phyloP scores from a whole-genome alignment of 2,888 invertebrate genomes.

The Muschampia plurimacula region DNA sequence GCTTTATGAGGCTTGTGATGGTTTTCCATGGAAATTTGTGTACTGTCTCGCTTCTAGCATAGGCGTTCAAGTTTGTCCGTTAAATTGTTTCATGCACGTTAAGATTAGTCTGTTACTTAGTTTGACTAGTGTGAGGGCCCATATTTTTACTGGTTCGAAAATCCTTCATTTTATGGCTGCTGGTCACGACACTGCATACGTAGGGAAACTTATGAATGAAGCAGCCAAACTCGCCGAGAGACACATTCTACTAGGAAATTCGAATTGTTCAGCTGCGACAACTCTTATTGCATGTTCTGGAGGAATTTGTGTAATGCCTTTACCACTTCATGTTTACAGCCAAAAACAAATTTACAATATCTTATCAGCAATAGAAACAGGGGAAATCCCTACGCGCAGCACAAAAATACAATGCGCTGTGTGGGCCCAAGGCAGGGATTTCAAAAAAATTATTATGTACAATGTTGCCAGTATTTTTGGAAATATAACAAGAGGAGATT shows the following conservation, averaged over 20 bases:
- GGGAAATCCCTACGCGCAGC: conserved; percentile 58
- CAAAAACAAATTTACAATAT: conserved; percentile 64
- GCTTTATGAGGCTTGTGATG: conserved; percentile 61
- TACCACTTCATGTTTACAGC: conserved; percentile 70
- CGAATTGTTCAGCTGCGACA: conserved; percentile 53
- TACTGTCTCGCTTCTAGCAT: conserved; percentile 75
- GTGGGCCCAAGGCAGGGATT: conserved; percentile 76
- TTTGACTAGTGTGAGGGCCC: conserved; percentile 71
- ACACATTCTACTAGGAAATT: conserved; percentile 57
- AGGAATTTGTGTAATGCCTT: conserved; percentile 68
- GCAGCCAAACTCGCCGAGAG: conserved; percentile 66
- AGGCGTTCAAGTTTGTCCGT: conserved; percentile 67
- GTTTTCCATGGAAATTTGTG: conserved; percentile 73
- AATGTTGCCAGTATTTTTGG: conserved; percentile 74
- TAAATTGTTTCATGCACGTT: conserved; percentile 74
- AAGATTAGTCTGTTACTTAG: conserved; percentile 74
- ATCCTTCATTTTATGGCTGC: conserved; percentile 70
- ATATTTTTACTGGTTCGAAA: conserved; percentile 56
- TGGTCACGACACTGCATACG: conserved; percentile 67
- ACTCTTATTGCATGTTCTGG: conserved; percentile 65
- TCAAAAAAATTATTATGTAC: conserved; percentile 65
- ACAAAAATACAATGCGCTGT: conserved; percentile 65
- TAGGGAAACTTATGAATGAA: conserved; percentile 65
- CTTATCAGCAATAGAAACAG: conserved; percentile 66
- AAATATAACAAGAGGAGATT: conserved; percentile 69